These are phyloP conservation scores for Tiliacea aurago DNA, from an alignment of 2,888 invertebrate species.

Conservation along the genomic window DNA sequence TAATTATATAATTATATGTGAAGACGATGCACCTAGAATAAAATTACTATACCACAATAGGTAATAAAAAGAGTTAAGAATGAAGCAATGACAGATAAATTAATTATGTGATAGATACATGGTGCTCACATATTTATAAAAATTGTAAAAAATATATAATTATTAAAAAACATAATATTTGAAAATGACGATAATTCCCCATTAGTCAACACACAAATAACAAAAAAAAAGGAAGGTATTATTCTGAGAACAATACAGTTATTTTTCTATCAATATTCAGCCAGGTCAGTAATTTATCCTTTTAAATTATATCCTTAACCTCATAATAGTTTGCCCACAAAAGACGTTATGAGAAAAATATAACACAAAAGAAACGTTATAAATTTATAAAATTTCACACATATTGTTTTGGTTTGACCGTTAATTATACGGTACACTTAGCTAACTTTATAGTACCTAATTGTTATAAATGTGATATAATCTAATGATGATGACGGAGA, in stretches of 20 bases:
- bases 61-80: too few species aligned
- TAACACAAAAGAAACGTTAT: slow-evolving; percentile 43
- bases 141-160: too few species aligned
- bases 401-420: slow-evolving; percentile 38
- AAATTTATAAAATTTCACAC: slow-evolving; percentile 56
- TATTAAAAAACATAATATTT: too few species aligned
- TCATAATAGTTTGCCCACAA: slow-evolving; percentile 29
- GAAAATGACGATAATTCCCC: background rate
- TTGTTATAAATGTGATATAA: background rate
- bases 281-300: slow-evolving; percentile 9
- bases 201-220: background rate
- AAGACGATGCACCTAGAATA: too few species aligned
- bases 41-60: too few species aligned
- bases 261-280: background rate
- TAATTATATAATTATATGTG: too few species aligned
- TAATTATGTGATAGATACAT: too few species aligned
- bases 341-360: slow-evolving; percentile 32
- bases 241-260: background rate
- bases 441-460: background rate
- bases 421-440: slow-evolving; percentile 33
- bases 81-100: too few species aligned
- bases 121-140: too few species aligned
- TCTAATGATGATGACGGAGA: too few species aligned
- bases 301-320: slow-evolving; percentile 40
- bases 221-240: background rate